These are phyloP conservation scores for Lophura nycthemera DNA, from an alignment of 2,113 vertebrate genomes.

Conservation along the genomic window DNA sequence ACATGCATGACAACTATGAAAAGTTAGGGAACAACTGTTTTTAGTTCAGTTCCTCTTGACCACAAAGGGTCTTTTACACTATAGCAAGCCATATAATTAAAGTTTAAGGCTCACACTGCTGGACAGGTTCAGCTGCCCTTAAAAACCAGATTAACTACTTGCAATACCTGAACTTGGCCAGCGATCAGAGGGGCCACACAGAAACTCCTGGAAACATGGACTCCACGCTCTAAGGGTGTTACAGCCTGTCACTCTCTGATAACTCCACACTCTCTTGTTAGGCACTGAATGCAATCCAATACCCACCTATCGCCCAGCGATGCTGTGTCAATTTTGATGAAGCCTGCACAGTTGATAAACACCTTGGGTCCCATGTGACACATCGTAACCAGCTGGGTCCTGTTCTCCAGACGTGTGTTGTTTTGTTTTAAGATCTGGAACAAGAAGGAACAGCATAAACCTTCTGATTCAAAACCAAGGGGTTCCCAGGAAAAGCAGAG, in stretches of 20 bases:
- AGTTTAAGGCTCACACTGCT: not conserved
- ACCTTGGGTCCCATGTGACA: slow-evolving; percentile 99
- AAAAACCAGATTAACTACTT: slow-evolving; percentile 28
- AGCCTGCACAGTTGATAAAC: slow-evolving; percentile 98
- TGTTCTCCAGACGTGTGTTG: slow-evolving; percentile 96
- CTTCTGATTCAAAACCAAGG: not conserved
- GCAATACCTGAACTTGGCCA: slow-evolving; percentile 18
- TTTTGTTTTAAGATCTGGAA: slow-evolving; percentile 96
- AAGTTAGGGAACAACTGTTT: not conserved
- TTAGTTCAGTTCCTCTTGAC: not conserved
- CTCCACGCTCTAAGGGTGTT: not conserved
- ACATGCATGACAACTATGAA: fast-evolving
- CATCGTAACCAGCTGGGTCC: slow-evolving; percentile 98
- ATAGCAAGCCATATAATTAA: not conserved
- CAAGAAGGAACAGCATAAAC: not conserved
- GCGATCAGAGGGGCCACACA: not conserved
- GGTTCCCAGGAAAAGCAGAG: not conserved
- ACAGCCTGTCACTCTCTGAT: not conserved
- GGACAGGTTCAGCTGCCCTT: not conserved
- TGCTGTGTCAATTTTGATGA: slow-evolving; percentile 98
- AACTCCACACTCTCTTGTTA: fast-evolving
- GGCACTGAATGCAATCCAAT: fast-evolving
- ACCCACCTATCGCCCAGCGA: slow-evolving; percentile 95
- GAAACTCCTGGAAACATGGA: not conserved
- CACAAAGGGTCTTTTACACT: slow-evolving; percentile 3